A percentile compares a stretch with the other conserved stretches of the same genome.
phyloP scores from a whole-genome alignment of 1,140 invertebrate species.

The Zaprionus nigranus region DNA sequence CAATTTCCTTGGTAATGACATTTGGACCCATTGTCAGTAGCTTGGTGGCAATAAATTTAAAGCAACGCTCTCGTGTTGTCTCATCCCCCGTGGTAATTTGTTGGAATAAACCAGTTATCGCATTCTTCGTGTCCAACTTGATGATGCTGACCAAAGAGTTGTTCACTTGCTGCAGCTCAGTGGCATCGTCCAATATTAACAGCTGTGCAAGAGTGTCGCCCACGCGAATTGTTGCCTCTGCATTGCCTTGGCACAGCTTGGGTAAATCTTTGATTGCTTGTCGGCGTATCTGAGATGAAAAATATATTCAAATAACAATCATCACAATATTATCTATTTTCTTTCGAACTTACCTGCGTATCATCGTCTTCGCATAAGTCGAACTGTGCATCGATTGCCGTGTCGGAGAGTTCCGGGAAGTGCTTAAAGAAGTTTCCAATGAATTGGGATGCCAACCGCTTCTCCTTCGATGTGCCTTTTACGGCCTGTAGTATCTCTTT shows the following conservation, averaged over 20 bases:
- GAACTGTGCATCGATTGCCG: slow-evolving; percentile 95
- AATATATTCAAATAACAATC: background rate
- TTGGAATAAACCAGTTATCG: slow-evolving; percentile 93
- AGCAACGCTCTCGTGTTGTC: slow-evolving; percentile 92
- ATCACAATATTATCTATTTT: too few relatives aligned
- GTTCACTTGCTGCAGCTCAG: slow-evolving; percentile 92
- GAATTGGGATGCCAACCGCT: slow-evolving; percentile 96
- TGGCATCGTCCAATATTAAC: slow-evolving; percentile 92
- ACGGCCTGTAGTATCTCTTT: slow-evolving; percentile 93
- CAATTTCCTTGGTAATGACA: slow-evolving; percentile 93
- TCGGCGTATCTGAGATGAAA: slow-evolving; percentile 92
- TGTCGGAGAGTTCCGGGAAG: slow-evolving; percentile 93
- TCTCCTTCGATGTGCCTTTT: slow-evolving; percentile 94
- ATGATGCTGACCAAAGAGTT: slow-evolving; percentile 87
- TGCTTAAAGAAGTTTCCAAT: slow-evolving; percentile 97
- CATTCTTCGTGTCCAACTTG: slow-evolving; percentile 87
- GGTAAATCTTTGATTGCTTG: slow-evolving; percentile 98
- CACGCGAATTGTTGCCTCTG: slow-evolving; percentile 93
- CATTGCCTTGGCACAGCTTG: slow-evolving; percentile 93
- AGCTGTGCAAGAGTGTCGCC: slow-evolving; percentile 96
- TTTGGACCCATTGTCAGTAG: slow-evolving; percentile 91
- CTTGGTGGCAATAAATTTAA: slow-evolving; percentile 94
- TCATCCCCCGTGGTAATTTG: slow-evolving; percentile 92
- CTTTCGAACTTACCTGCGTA: slow-evolving; percentile 89
- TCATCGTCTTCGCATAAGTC: slow-evolving; percentile 98